Percentiles rank a stretch among this genome's conserved stretches.
These are phyloP conservation scores for Euproctis similis DNA, from an alignment of 2,888 invertebrate species.

Conservation along the genomic window DNA sequence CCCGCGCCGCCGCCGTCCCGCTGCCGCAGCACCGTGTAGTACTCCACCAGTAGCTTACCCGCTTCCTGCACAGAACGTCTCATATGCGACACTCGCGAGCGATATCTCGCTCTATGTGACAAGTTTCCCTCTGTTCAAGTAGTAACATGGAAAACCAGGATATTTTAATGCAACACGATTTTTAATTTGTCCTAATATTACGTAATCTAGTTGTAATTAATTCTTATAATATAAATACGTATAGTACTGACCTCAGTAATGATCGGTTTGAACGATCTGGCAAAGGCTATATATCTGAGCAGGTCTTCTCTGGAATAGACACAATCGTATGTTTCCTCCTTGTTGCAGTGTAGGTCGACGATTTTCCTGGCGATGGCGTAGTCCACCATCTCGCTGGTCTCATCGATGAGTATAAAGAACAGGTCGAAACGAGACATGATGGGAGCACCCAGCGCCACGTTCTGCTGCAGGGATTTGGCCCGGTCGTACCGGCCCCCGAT, in stretches of 20 bases:
- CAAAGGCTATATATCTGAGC: conserved; percentile 96
- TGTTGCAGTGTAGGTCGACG: conserved; percentile 93
- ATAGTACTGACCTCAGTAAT: conserved; percentile 79
- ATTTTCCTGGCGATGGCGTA: conserved; percentile 98
- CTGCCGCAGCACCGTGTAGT: conserved; percentile 90
- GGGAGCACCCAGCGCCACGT: conserved; percentile 93
- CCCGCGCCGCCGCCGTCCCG: conserved; percentile 80
- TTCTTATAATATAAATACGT: not conserved
- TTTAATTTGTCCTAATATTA: no score
- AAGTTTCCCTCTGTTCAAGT: no score
- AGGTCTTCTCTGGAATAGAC: conserved; percentile 93
- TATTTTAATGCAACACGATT: no score
- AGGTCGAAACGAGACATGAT: conserved; percentile 99
- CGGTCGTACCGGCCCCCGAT: conserved; percentile 98
- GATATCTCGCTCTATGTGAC: no score
- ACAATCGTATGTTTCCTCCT: conserved; percentile 85
- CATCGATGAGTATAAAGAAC: conserved; percentile 98
- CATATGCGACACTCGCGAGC: no score
- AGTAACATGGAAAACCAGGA: no score
- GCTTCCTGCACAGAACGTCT: conserved; percentile 87
- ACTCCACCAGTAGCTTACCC: conserved; percentile 87
- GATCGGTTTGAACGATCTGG: conserved; percentile 94
- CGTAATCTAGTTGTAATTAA: no score
- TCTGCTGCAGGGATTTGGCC: conserved; percentile 94
- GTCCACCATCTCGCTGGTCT: conserved; percentile 90